Base-by-base conservation (phyloP, 2,888 invertebrate genomes). In the Pterobdella sp. region DNA sequence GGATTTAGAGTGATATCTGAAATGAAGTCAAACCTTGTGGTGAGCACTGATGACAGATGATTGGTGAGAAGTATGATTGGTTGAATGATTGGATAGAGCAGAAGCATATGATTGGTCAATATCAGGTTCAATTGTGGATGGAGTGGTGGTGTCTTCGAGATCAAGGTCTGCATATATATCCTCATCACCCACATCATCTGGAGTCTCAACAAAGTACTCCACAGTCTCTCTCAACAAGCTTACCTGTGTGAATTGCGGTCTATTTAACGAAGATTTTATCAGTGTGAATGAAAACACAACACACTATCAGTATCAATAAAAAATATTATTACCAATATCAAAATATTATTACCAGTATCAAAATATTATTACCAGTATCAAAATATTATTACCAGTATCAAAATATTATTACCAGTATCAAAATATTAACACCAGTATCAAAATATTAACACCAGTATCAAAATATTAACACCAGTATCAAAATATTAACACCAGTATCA, bases 111-210 rank as follows among this genome's bases (percentile, higher is more conserved):
- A 32, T 10, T 2, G 36, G 4, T 35, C 60, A 10, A 31, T 34
- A 56, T 42, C 66, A 26, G 49, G 34, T n/a, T 69, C 67, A 34
- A 80, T 79, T 73, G 77, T 68, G 56, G 79, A 72, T 42, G 76
- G 32, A n/a, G 71, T 34, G 1, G 64, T 32, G 29, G 72, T 10
- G n/a, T 76, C 78, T 18, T 86, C 86, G 75, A 96, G 92, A 80
- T 92, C 91, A 82, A 97, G 93, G 84, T 97, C 96, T 85, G 95
- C 95, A 84, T 97, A 97, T 79, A 97, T 89, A 84, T 90, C 94
- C 83, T 94, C 93, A 79, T 83, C 81, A 84, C 93, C 95, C 0
- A 93, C 92, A 76, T 97, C 96, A 84, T 91, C 90, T 78, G 92
- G 93, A 76, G 92, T 92, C 82, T 94, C 94, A 83, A 96, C 92